A percentile compares a stretch with the other conserved stretches of the same genome.
Conservation (phyloP, 2,113 vertebrate species). For the Epinephelus lanceolatus region DNA sequence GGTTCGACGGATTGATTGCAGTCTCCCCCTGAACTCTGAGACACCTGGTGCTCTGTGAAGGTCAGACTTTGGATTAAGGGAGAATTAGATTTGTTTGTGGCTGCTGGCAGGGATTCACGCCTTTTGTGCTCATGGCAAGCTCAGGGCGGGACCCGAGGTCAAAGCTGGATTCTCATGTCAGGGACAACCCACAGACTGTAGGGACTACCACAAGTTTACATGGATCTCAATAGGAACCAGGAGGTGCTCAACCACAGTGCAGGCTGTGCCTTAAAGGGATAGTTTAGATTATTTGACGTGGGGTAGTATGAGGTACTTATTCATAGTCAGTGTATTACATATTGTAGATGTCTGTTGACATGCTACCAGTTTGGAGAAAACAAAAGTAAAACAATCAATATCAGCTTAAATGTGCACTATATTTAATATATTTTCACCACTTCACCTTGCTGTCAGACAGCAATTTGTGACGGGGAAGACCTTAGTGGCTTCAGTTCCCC, state of each 20-base stretch:
- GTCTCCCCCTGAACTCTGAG: background rate
- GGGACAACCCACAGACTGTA: background rate
- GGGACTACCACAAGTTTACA: slow-evolving; percentile 7
- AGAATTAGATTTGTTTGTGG: slow-evolving; percentile 38
- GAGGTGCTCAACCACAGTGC: background rate
- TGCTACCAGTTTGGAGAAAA: no score
- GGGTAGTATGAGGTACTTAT: no score
- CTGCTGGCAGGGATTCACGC: background rate
- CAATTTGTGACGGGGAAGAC: no score
- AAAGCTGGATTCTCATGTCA: slow-evolving; percentile 3
- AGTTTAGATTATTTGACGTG: no score
- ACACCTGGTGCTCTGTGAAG: slow-evolving; percentile 38
- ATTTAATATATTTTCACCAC: no score
- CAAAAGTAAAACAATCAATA: no score
- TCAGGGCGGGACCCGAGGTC: background rate
- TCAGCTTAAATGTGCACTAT: no score
- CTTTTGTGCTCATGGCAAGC: slow-evolving; percentile 6
- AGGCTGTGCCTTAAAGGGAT: no score
- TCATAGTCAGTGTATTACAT: no score
- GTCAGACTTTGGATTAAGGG: slow-evolving; percentile 14
- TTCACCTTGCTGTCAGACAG: no score
- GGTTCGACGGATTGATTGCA: background rate
- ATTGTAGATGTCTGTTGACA: no score
- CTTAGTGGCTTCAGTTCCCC: no score
- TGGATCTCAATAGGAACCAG: background rate